Conservation (phyloP, 2,113 vertebrate genomes). For the Boulengeromyrus knoepffleri region DNA sequence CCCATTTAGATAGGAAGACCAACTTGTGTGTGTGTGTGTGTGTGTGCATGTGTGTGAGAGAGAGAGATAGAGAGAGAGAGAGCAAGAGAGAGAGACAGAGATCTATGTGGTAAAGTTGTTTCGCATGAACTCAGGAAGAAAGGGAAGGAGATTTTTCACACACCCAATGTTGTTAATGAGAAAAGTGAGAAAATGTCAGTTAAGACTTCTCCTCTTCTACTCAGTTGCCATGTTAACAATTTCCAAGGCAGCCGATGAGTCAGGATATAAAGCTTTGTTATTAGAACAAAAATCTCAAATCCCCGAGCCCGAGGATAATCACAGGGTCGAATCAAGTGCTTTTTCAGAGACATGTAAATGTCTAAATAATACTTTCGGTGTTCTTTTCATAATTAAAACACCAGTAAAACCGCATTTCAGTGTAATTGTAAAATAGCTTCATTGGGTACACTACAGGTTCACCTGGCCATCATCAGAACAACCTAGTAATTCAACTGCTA, state of each 20-base stretch:
- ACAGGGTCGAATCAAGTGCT: neutral
- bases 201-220: neutral
- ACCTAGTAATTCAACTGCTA: neutral
- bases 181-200: neutral
- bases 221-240: neutral
- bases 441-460: neutral
- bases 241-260: constrained; percentile 4
- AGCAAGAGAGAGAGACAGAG: too few species aligned
- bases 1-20: too few species aligned
- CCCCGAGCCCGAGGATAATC: neutral
- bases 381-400: neutral
- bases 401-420: neutral
- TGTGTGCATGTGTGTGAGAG: too few species aligned
- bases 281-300: neutral
- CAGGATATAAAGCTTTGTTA: neutral
- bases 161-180: neutral
- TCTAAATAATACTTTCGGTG: neutral
- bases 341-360: neutral
- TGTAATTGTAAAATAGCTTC: neutral
- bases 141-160: neutral
- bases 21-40: too few species aligned
- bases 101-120: neutral
- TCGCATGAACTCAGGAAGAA: neutral
- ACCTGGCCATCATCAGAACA: neutral
- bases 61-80: too few species aligned